Evolutionary conservation across 2,888 invertebrate species (phyloP), one percentile per base, ranked within the genome.

Genomic region (Subacronicta megacephala): DNA sequence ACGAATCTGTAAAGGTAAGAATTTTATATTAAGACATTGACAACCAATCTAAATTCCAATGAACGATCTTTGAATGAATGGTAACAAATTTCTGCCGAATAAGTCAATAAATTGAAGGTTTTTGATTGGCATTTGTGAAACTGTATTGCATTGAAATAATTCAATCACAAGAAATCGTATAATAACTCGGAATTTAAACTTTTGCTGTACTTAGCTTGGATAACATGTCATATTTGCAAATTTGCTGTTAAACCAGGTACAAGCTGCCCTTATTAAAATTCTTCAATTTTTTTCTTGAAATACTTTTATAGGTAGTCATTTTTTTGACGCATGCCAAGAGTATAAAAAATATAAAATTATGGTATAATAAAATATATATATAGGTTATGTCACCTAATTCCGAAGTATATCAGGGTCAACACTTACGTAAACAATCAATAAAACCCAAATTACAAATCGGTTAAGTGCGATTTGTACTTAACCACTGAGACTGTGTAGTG

Each of bases 1-100:
- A 93, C 93, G 90, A 92, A 89, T 82, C 88, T 84, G 83, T 82
- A 85, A 84, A 92, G 93, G 93, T 93, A 84, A 88, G 89, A 35
- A 9, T n/a, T 9, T 31, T 37, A 10, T 51, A 41, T 3, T 20
- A 26, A 13, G 23, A 26, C 2, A 26, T 5, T 29, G 16, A 42
- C 15, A 26, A 16, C 29, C 15, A 7, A 18, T 3, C 2, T n/a
- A 18, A 18, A 18, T 12, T 37, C 10, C 37, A 18, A 18, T 37
- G 6, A 18, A 18, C 7, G 12, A 18, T 38, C 17, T 38, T 18
- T 15, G 6, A 37, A 18, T 18, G 10, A 10, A 1, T 17, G 4
- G 17, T n/a, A 12, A 10, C 12, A 5, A 18, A 38, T 10, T 15
- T 5, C 2, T 16, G 31, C n/a, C 31, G 6, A 31, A 31, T 31